Evolutionary conservation across 2,797 vertebrate genomes (phyloP), one percentile per base, ranked within the genome.

Genomic region (Rhabdophis nuchalis): DNA sequence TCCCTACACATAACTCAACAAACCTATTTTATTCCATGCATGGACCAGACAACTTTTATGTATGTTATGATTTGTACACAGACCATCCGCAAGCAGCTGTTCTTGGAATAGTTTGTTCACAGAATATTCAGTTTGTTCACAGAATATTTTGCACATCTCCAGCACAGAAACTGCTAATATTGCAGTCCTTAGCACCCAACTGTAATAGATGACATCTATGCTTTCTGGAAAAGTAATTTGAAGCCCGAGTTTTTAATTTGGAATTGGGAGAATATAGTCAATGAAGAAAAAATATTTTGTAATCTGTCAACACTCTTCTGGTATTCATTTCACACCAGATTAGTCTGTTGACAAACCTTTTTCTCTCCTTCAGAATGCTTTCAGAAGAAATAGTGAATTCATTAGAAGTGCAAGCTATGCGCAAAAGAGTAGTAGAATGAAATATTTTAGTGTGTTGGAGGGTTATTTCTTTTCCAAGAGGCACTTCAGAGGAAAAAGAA

Each of bases 261-360:
- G 58, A 56, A 60, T 54, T 36, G 41, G 86, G n/a, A 86, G 82
- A 86, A 77, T 50, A 58, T 85, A 82, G 72, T 92, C 50, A 86
- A 18, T 50, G 77, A 92, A 92, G 88, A 89, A 89, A 82, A 89
- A 86, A 68, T 85, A 20, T 68, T 86, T 86, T 86, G 82, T 64
- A 85, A 58, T 46, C 46, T 85, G 82, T 61, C 82, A 64, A 64
- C 32, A 87, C 60, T 72, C 58, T 50, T 27, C 36, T 72, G 57
- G 25, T 87, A 54, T 61, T 53, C 20, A 20, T 92, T 92, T 92
- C 50, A 56, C 56, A 54, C 23, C n/a, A 58, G n/a, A 89, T 89
- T 64, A 64, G 25, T 89, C 32, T 92, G 57, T 86, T 89, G 77
- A 86, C 77, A 92, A 89, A 92, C 50, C 53, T 36, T 89, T 89